Conservation (phyloP, 2,797 vertebrate genomes). For the Pseudochirops corinnae region DNA sequence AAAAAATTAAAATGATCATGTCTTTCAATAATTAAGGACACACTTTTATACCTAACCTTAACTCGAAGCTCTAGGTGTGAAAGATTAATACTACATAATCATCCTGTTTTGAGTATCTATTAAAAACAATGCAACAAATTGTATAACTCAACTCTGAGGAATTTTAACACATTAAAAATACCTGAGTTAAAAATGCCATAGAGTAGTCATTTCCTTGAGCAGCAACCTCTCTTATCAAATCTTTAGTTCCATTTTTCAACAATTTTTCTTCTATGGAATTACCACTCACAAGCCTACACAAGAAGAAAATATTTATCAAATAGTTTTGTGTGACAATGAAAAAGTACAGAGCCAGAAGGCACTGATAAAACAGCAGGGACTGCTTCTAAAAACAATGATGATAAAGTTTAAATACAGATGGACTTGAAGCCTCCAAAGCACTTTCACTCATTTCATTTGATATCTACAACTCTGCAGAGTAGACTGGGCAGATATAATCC, state of each 20-base stretch:
- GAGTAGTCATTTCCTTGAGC: conserved; percentile 94
- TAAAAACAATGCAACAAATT: background rate
- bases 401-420: background rate
- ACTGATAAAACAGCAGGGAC: background rate
- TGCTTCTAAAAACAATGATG: background rate
- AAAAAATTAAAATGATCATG: background rate
- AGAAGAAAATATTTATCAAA: background rate
- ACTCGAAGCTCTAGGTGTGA: accelerated
- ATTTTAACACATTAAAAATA: conserved; percentile 69
- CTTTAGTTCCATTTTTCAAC: conserved; percentile 94
- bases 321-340: background rate
- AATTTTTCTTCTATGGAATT: conserved; percentile 95
- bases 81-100: accelerated
- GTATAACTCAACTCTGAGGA: background rate
- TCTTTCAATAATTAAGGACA: background rate
- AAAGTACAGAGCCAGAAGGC: background rate
- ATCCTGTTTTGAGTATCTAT: accelerated
- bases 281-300: conserved; percentile 90
- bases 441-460: background rate
- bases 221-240: conserved; percentile 94
- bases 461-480: background rate
- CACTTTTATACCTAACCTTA: background rate
- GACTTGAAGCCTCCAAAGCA: background rate
- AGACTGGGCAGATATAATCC: background rate
- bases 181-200: conserved; percentile 93